Evolutionary conservation across 2,113 vertebrate species (phyloP), one percentile per base, ranked within the genome.

Genomic region (Sinocyclocheilus maitianheensis): DNA sequence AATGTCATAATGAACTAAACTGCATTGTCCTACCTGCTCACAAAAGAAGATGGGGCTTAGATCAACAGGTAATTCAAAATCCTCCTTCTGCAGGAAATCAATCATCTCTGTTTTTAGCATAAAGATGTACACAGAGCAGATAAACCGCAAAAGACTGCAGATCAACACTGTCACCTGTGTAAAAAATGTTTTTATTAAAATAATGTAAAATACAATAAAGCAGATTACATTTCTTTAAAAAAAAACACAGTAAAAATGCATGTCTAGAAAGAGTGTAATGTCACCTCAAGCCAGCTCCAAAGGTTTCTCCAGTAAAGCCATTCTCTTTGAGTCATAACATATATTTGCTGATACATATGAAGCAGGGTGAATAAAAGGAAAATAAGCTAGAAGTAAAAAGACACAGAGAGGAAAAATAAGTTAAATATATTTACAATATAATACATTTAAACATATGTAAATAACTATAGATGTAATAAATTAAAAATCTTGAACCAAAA

Each of bases 231-330:
- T 12, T 9, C 20, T 9, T 43, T 8, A 8, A 9, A 43, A 8
- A 8, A 43, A 43, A 8, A 34, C 6, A 6, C 14, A 43, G 16
- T 5, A 46, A 5, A 0, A 37, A 40, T 62, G 53, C 22, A 60
- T 26, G 53, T 22, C 62, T 77, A 40, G 30, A 4, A n/a, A 43
- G 18, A 53, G 10, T 13, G 4, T n/a, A 65, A 63, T 18, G 2
- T 93, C 89, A 96, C 96, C 92, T 97, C 93, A 51, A 96, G 85
- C 94, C 94, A 96, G 85, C 76, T 94, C 72, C 90, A 85, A 0
- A 92, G 88, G 65, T 89, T 91, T 60, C 55, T 90, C 90, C 91
- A 95, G 85, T 94, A 93, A 76, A 86, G 71, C 65, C 94, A 1
- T 4, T 94, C 95, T 83, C 88, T 89, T 82, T 93, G 92, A 22